A percentile compares a stretch with the other conserved stretches of the same genome.
phyloP scores from a whole-genome alignment of 2,113 vertebrate species.

The Talpa occidentalis region DNA sequence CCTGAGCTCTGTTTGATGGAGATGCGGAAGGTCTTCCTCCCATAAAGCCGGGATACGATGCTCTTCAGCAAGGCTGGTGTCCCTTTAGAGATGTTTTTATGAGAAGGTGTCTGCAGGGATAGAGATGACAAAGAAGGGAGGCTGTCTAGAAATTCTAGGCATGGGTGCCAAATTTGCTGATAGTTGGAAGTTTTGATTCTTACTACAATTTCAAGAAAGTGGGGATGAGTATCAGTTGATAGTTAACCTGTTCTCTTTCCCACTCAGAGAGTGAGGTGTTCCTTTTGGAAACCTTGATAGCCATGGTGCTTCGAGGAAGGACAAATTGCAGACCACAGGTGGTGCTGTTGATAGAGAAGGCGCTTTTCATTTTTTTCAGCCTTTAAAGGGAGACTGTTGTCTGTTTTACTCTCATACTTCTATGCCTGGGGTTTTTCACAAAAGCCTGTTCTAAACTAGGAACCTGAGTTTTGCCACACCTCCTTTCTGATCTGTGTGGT shows the following conservation, averaged over 20 bases:
- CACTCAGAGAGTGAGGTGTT: background rate
- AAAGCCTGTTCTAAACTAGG: slow-evolving; percentile 65
- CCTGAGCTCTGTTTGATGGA: background rate
- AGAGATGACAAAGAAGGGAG: background rate
- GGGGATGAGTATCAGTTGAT: too few relatives aligned
- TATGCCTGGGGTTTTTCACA: slow-evolving; percentile 62
- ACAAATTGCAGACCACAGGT: too few relatives aligned
- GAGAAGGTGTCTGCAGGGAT: accelerated
- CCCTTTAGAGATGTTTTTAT: background rate
- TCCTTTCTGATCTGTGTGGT: slow-evolving; percentile 65
- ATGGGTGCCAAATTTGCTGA: too few relatives aligned
- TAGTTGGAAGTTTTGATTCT: background rate
- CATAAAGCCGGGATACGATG: background rate
- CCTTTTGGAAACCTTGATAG: background rate
- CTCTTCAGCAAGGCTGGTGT: background rate
- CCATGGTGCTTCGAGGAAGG: background rate
- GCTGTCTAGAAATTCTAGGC: background rate
- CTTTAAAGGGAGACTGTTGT: background rate
- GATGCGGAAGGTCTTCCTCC: background rate
- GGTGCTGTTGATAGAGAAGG: background rate
- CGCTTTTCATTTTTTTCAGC: background rate
- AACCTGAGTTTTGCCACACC: slow-evolving; percentile 39
- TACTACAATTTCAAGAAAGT: background rate
- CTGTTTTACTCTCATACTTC: slow-evolving; percentile 44
- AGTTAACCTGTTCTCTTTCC: background rate